Evolutionary conservation across 2,888 invertebrate species (phyloP).

Genomic region (Drosophila recens): DNA sequence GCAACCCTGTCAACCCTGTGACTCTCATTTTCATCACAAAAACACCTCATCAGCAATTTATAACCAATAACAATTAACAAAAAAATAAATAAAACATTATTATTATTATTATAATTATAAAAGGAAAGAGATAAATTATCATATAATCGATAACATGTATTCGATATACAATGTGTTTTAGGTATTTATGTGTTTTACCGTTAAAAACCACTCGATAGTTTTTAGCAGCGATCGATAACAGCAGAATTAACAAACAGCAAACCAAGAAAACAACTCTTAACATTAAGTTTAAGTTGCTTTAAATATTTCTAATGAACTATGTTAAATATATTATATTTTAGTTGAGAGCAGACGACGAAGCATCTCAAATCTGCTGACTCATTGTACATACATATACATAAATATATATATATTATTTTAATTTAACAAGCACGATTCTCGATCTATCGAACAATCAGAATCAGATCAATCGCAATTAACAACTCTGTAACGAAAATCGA

Average conservation of each 20-base stretch:
- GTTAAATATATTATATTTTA: conserved; percentile 56
- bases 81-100: neutral
- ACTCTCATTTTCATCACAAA: conserved; percentile 47
- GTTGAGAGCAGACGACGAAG: conserved; percentile 49
- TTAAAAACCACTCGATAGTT: conserved; percentile 52
- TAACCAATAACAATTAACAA: conserved; percentile 46
- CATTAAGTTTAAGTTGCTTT: conserved; percentile 75
- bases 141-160: conserved; percentile 28
- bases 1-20: conserved; percentile 45
- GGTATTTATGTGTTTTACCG: conserved; percentile 47
- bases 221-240: conserved; percentile 52
- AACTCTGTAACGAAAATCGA: conserved; percentile 37
- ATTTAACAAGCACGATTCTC: conserved; percentile 51
- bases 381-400: conserved; percentile 64
- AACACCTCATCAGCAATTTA: conserved; percentile 61
- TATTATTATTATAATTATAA: neutral
- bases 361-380: conserved; percentile 40
- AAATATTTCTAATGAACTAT: conserved; percentile 69
- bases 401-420: conserved; percentile 8
- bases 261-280: conserved; percentile 63
- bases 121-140: conserved; percentile 30
- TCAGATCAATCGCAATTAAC: conserved; percentile 35
- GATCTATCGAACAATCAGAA: conserved; percentile 46
- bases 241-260: conserved; percentile 16
- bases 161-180: conserved; percentile 31